Percentiles rank a stretch among this genome's conserved stretches.
These are phyloP conservation scores for Parapsyche elsis DNA, from an alignment of 1,140 invertebrate species.

Conservation along the genomic window DNA sequence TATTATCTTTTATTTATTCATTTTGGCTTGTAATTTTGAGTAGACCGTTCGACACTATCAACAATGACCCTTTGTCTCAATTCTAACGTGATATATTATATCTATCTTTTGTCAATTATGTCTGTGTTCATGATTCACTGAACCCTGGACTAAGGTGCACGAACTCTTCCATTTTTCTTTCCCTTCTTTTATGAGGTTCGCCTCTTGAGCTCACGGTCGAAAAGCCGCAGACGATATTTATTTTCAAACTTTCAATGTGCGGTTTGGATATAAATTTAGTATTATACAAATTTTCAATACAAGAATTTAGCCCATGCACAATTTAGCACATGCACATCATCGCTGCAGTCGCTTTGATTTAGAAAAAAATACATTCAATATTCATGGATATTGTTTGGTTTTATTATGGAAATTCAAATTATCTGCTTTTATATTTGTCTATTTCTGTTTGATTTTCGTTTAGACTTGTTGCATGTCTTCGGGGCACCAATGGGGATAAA, in stretches of 20 bases:
- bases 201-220: neutral
- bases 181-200: neutral
- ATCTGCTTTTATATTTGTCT: neutral
- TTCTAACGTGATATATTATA: neutral
- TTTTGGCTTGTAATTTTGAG: too few species aligned
- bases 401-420: neutral
- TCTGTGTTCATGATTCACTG: neutral
- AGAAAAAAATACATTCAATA: too few species aligned
- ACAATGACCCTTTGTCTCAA: too few species aligned
- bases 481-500: neutral
- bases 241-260: neutral
- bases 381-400: neutral
- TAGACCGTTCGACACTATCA: too few species aligned
- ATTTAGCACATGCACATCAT: too few species aligned
- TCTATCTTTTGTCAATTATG: neutral
- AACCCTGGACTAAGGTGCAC: neutral
- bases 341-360: too few species aligned
- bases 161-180: neutral
- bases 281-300: neutral
- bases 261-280: constrained; percentile 10
- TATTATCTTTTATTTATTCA: neutral
- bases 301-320: neutral
- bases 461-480: constrained; percentile 30
- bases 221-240: constrained; percentile 10
- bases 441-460: neutral